Evolutionary conservation across 1,140 invertebrate species (phyloP), one percentile per base, ranked within the genome.

Genomic region (Aphaenogaster rudis): DNA sequence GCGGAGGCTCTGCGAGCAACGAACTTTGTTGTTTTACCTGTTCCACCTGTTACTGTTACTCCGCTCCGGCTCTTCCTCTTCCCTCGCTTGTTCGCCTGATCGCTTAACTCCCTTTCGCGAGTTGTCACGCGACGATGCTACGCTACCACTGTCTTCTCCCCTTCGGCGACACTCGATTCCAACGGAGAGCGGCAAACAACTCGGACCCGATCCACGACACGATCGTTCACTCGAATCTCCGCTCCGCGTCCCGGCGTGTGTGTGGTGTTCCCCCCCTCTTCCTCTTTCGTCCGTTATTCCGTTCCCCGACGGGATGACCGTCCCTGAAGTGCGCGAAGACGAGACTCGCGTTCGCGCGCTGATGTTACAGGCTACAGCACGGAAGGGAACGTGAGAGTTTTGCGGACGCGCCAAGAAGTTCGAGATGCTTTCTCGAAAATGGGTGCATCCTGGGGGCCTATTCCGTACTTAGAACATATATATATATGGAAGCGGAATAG

Each of bases 41-140:
- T 84, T 61, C 69, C 80, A 76, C 80, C 80, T 76, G 69, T 84
- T 84, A 76, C 69, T 61, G 54, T 28, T 28, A 28, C 48, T 57
- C n/a, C 64, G 21, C 64, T 17, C 7, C 42, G 28, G n/a, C 15
- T 28, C 9, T 9, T 0, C 8, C 9, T 17, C 33, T 13, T 8
- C 52, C 3, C 39, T 28, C 28, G 28, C 28, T 28, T 28, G 28
- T 28, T 28, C 78, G 13, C 21, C 7, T 42, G 1, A 28, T 28
- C n/a, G 33, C 50, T 15, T 28, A n/a, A 17, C 28, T 11, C 33
- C 8, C 21, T 42, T 54, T 21, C 9, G 48, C 13, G 11, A 39
- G 17, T 54, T 39, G 48, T 17, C 63, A 48, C 28, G 11, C 13
- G 28, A 50, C 76, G 39, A n/a, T 33, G 28, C 33, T 66, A 33